Evolutionary conservation across 2,888 invertebrate species (phyloP).

Genomic region (Tineola bisselliella): DNA sequence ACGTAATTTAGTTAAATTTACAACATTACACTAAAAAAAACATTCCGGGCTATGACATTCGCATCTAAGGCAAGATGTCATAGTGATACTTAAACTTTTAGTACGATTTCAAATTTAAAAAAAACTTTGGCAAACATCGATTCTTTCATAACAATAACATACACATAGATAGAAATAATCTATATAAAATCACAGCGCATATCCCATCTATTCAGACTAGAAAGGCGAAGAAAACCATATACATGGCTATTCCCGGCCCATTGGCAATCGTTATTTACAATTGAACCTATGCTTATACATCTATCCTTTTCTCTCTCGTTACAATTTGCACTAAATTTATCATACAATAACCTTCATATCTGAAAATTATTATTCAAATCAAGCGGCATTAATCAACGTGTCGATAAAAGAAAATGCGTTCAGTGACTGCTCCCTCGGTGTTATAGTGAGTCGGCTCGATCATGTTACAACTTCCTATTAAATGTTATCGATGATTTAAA

Average conservation of each 20-base stretch:
- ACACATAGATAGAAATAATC: not conserved
- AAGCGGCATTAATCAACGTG: conserved; percentile 63
- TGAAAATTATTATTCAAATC: conserved; percentile 68
- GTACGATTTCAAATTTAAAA: too few species aligned
- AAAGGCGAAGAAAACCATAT: conserved; percentile 3
- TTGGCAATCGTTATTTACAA: conserved; percentile 33
- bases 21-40: too few species aligned
- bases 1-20: too few species aligned
- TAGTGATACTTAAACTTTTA: too few species aligned
- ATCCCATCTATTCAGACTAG: not conserved
- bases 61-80: too few species aligned
- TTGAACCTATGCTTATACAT: conserved; percentile 19
- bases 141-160: too few species aligned
- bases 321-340: conserved; percentile 69
- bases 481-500: too few species aligned
- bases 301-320: conserved; percentile 31
- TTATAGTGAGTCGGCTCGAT: conserved; percentile 26
- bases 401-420: conserved; percentile 65
- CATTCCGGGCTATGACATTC: too few species aligned
- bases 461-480: not conserved
- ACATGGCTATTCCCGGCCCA: not conserved
- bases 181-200: not conserved
- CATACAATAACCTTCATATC: conserved; percentile 66
- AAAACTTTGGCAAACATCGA: too few species aligned
- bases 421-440: conserved; percentile 46